Evolutionary conservation across 2,888 invertebrate species (phyloP).

Genomic region (Chymomyza amoena): DNA sequence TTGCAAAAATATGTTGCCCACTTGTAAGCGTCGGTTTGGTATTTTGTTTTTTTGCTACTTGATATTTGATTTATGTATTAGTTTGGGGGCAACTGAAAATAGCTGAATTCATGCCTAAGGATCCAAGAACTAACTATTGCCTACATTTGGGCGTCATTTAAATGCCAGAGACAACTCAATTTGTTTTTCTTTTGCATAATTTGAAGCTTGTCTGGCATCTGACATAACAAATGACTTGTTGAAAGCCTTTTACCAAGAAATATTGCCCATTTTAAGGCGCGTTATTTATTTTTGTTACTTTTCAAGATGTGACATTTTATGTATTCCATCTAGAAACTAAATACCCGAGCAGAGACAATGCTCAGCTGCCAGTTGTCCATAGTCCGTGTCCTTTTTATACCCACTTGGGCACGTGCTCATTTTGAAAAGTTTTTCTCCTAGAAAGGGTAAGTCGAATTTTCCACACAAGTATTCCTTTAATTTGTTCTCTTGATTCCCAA

Average conservation of each 20-base stretch:
- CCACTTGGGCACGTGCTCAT: constrained; percentile 59
- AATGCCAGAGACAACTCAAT: background rate
- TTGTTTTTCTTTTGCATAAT: background rate
- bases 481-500: constrained; percentile 46
- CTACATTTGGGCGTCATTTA: background rate
- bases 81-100: background rate
- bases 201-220: background rate
- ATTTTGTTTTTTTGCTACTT: background rate
- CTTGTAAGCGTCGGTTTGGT: background rate
- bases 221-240: background rate
- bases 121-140: background rate
- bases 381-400: constrained; percentile 18
- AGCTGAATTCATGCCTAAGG: background rate
- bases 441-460: constrained; percentile 14
- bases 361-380: constrained; percentile 3
- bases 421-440: constrained; percentile 46
- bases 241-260: background rate
- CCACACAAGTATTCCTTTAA: constrained; percentile 61
- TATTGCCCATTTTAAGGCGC: background rate
- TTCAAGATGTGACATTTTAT: background rate
- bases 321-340: constrained; percentile 37
- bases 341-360: background rate
- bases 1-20: background rate
- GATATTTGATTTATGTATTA: background rate
- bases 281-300: background rate